Evolutionary conservation across 2,888 invertebrate genomes (phyloP).

Genomic region (Parochlus steinenii): DNA sequence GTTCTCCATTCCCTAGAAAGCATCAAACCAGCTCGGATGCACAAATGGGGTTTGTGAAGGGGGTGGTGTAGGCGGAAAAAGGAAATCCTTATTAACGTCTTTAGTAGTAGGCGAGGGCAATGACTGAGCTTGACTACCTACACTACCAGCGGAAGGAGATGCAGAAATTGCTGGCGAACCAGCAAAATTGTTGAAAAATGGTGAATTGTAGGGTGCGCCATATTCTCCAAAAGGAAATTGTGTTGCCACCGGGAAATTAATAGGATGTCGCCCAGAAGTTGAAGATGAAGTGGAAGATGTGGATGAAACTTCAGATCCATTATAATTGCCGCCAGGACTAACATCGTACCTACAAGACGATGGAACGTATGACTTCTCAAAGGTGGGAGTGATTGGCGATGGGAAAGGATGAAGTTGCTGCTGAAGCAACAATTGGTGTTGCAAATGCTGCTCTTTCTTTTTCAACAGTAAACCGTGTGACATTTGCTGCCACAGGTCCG

Average conservation of each 20-base stretch:
- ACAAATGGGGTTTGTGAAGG: constrained; percentile 29
- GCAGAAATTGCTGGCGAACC: constrained; percentile 7
- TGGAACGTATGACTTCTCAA: constrained; percentile 9
- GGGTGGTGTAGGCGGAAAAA: constrained; percentile 31
- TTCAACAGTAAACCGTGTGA: constrained; percentile 12
- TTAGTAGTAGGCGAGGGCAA: constrained; percentile 31
- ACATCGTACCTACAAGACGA: constrained; percentile 9
- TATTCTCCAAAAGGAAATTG: too few species aligned
- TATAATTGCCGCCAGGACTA: not conserved
- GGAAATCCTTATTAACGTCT: too few species aligned
- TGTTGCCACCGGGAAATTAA: too few species aligned
- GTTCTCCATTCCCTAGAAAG: constrained; percentile 5
- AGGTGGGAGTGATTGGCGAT: constrained; percentile 10
- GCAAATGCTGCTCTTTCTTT: constrained; percentile 10
- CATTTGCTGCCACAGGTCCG: constrained; percentile 12
- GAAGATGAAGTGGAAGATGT: constrained; percentile 10
- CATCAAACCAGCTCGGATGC: constrained; percentile 29
- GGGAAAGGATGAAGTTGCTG: constrained; percentile 11
- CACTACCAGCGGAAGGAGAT: constrained; percentile 9
- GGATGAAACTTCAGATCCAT: constrained; percentile 9
- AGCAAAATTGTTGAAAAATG: too few species aligned
- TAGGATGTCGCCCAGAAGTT: too few species aligned
- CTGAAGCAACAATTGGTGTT: constrained; percentile 9
- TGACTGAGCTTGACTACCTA: too few species aligned
- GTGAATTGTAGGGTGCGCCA: too few species aligned